Evolutionary conservation across 2,797 vertebrate species (phyloP), one percentile per base, ranked within the genome.

Genomic region (Nyctibius grandis): DNA sequence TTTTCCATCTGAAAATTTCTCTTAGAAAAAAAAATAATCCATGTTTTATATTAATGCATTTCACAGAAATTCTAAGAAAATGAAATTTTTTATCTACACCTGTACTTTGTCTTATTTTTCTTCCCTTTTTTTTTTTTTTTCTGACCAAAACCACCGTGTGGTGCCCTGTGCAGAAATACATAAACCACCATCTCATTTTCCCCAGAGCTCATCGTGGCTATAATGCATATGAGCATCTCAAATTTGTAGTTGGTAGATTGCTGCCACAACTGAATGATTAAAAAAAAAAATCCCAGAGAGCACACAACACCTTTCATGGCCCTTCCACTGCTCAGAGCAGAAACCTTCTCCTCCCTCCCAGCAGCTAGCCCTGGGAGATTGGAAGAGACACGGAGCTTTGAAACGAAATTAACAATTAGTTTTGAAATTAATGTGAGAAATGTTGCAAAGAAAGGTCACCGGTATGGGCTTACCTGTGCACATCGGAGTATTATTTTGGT

Each of bases 371-470:
- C 54, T 38, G 56, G 21, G 17, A 54, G 12, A 78, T 1, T 4
- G 7, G 61, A 70, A 73, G 48, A 65, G 28, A 45, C 17, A 6
- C 0, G 0, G 33, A 45, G 15, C 68, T 80, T 84, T 48, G 67
- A 83, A 85, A 29, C 11, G 31, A 67, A 8, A 44, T 21, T 19
- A 60, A 21, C 17, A 5, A 33, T n/a, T 34, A 54, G 9, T 31
- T 79, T 77, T 56, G 38, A 68, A 63, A 47, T 4, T 2, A 68
- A 25, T 0, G 3, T 3, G 20, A 53, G 31, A 69, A 67, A 56
- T 0, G 1, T 8, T 2, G 0, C 21, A 3, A 59, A 31, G 11
- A 69, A 51, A 76, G 11, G 4, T 15, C 69, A 21, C 7, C 0
- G 1, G 34, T 34, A 28, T 2, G 38, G 44, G 53, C 16, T 77